Conservation (phyloP, 2,113 vertebrate genomes). For the Clinocottus analis region DNA sequence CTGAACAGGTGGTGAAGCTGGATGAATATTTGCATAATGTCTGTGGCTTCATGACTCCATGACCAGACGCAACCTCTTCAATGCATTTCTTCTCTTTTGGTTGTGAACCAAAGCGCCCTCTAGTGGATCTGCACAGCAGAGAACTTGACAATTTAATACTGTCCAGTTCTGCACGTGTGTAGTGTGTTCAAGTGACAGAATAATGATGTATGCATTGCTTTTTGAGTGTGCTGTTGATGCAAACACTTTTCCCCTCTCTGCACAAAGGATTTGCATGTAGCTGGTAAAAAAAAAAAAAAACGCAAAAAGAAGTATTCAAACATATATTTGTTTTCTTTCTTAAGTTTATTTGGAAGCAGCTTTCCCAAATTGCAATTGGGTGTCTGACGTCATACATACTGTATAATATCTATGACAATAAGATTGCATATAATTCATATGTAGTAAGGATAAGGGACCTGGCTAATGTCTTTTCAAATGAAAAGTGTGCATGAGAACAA, state of each 20-base stretch:
- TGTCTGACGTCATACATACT: background rate
- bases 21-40: slow-evolving; percentile 27
- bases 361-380: background rate
- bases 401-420: background rate
- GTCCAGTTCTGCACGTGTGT: background rate
- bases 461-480: background rate
- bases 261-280: background rate
- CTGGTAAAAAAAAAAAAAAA: background rate
- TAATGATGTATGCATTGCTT: background rate
- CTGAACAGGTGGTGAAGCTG: background rate
- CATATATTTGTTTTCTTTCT: background rate
- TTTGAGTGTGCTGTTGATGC: background rate
- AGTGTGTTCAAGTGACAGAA: background rate
- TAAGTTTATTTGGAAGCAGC: background rate
- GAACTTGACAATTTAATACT: background rate
- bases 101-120: slow-evolving; percentile 41
- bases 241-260: background rate
- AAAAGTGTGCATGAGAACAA: background rate
- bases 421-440: background rate
- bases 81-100: background rate
- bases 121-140: slow-evolving; percentile 43
- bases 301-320: background rate
- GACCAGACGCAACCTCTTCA: background rate
- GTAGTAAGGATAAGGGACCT: background rate
- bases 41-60: background rate